These are phyloP conservation scores for Falco punctatus DNA, from an alignment of 2,113 vertebrate genomes.

Conservation along the genomic window DNA sequence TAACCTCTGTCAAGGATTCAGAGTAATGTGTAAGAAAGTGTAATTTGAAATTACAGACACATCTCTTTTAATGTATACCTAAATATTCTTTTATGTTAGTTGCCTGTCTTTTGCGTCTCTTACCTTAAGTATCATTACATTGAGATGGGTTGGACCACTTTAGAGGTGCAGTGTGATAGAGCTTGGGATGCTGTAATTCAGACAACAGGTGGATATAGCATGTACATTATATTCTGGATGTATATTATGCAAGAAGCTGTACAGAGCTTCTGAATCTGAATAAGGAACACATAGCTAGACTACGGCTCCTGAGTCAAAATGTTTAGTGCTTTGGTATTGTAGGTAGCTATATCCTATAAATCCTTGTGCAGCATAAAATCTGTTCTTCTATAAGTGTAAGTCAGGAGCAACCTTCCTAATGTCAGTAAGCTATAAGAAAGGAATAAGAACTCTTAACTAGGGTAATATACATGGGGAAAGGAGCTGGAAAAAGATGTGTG, in stretches of 20 bases:
- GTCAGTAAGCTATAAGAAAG: background rate
- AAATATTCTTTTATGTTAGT: background rate
- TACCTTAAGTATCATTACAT: background rate
- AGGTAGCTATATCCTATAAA: background rate
- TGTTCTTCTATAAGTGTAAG: background rate
- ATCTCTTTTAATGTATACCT: background rate
- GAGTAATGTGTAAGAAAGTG: rapidly evolving
- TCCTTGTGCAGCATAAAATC: background rate
- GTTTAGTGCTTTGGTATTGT: background rate
- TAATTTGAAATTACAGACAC: background rate
- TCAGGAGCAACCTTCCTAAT: background rate
- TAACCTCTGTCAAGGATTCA: background rate
- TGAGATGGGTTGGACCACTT: background rate
- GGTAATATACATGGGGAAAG: background rate
- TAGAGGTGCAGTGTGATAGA: background rate
- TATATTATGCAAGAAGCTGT: background rate
- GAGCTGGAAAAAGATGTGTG: background rate
- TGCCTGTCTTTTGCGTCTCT: background rate
- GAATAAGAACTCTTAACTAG: background rate
- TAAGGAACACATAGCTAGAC: background rate
- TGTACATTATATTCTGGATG: background rate
- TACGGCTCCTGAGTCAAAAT: background rate
- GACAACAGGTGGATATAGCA: background rate
- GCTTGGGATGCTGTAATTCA: background rate
- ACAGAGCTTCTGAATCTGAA: background rate